Base-by-base conservation (phyloP, 2,888 invertebrate genomes). In the Heliconius ismenius region DNA sequence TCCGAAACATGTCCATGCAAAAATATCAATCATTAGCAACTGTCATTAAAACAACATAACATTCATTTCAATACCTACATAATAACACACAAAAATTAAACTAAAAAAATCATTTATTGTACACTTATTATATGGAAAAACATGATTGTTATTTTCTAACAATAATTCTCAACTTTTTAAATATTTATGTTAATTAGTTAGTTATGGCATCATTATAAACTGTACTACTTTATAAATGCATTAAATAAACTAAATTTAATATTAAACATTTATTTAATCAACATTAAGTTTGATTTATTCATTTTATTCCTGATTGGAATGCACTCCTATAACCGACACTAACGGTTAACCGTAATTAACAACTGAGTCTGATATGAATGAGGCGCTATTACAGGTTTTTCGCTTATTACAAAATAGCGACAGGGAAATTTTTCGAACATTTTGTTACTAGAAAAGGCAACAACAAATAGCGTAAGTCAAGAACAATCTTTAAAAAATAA, bases 11-110 rank as follows among this genome's bases (percentile, higher is more conserved):
- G 28, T 58, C 70, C 70, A 58, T 70, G 58, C 32, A 70, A 32
- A 32, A n/a, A 70, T 24, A 58, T 36, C 70, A 36, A 70, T 64
- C 24, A 70, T 69, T 49, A 24, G 18, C 18, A 36, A 74, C 43
- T 32, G n/a, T 49, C 18, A n/a, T 62, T 32, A 28, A 75, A 43
- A 60, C 43, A 68, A 75, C 54, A 43, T 28, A 69, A 63, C 62
- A 63, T 73, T 26, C 26, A 49, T 9, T 63, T 68, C 62, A 68
- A 36, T 75, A 75, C 49, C 49, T 63, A 63, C 24, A 75, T 62
- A 28, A 69, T 63, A 75, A 75, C 62, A 49, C 69, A 75, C 75
- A 43, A 49, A 58, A 26, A 63, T n/a, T 60, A 15, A 70, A 13
- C 4, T 24, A 58, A 70, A 7, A 58, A n/a, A 58, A 36, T 36